Conservation (phyloP, 2,888 invertebrate species). For the Diabrotica balteata region DNA sequence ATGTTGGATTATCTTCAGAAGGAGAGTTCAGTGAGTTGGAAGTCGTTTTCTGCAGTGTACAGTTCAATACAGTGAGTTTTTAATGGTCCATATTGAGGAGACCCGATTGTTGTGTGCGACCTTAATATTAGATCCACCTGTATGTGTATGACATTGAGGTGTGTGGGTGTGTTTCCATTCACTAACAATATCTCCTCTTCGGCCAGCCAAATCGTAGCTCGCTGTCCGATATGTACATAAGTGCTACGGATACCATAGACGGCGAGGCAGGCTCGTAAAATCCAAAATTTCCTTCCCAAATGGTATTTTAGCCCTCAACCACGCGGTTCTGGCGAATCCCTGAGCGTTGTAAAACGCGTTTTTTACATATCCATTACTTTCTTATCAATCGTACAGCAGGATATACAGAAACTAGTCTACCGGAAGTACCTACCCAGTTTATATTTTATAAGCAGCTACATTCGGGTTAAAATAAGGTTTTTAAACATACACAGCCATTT, state of each 20-base stretch:
- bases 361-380: no score
- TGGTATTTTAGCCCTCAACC: background rate
- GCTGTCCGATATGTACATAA: constrained; percentile 28
- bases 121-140: constrained; percentile 47
- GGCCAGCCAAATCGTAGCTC: constrained; percentile 33
- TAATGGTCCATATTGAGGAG: constrained; percentile 42
- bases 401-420: no score
- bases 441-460: no score
- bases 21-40: constrained; percentile 18
- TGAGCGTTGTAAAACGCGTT: no score
- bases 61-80: constrained; percentile 43
- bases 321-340: no score
- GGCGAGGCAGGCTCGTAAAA: constrained; percentile 5
- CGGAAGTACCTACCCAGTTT: no score
- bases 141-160: constrained; percentile 56
- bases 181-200: constrained; percentile 44
- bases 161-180: constrained; percentile 55
- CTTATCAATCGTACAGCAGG: no score
- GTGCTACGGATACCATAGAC: constrained; percentile 25
- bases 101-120: constrained; percentile 40
- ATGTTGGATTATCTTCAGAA: constrained; percentile 33
- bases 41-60: constrained; percentile 14
- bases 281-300: no score
- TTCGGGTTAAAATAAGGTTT: no score
- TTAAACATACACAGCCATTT: no score